Base-by-base conservation (phyloP, 2,888 invertebrate species). In the Dyspetes luteomarginatus region DNA sequence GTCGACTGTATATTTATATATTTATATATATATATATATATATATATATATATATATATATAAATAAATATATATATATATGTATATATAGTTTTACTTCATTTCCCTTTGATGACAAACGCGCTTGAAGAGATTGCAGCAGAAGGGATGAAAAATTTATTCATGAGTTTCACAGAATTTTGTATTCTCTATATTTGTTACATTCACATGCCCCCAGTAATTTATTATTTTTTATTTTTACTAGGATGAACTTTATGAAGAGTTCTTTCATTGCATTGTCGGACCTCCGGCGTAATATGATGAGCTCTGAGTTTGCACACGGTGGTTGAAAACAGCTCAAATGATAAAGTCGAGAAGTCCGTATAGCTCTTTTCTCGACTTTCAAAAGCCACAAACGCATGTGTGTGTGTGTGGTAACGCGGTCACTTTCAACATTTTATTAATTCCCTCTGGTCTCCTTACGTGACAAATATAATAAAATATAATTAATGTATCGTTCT, bases 371-470 rank as follows among this genome's bases (percentile, higher is more conserved):
- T 41, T 43, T 3, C 9, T 36, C 41, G 9, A 19, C 60, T 36
- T 19, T 48, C 17, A n/a, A n/a, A 67, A 67, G 9, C n/a, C 41
- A 55, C 69, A 45, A 58, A 71, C 45, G 58, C 36, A 36, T 36
- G 5, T 17, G 58, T 5, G 9, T 1, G 4, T 3, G 19, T 64
- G 12, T 3, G 7, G 15, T 26, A 9, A 64, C 17, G 24, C 41
- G 17, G 26, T 24, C 50, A 19, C 26, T 43, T 41, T 52, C 22
- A 55, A 55, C 43, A 2, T 67, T 22, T 28, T 4, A 52, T 15
- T 67, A 67, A 67, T 67, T 52, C 36, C 36, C 36, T 12, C 4
- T 17, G 28, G 28, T 22, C 67, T 52, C 45, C 7, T 67, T n/a
- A 24, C 19, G 15, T 1, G 36, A 0, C 41, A 17, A 24, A 52